phyloP scores from a whole-genome alignment of 2,888 invertebrate genomes.

The Embidobia sp. region DNA sequence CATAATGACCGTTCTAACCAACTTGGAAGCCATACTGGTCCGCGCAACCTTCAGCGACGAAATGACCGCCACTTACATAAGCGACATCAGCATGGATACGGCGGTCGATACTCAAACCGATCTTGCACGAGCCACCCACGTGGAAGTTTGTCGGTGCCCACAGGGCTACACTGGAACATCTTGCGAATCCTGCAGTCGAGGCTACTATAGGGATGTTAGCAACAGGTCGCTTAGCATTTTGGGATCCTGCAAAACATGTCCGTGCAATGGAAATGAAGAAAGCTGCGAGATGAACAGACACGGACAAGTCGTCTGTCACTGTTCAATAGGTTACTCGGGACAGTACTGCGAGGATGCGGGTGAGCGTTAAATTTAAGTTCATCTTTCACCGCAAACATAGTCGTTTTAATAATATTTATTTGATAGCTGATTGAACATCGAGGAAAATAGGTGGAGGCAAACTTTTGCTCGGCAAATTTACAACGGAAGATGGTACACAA shows the following conservation, averaged over 20 bases:
- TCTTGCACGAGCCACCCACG: constrained; percentile 86
- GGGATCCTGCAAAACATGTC: constrained; percentile 87
- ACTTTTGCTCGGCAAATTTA: no score
- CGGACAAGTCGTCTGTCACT: constrained; percentile 85
- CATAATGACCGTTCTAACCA: constrained; percentile 91
- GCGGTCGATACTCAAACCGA: constrained; percentile 86
- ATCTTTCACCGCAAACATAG: no score
- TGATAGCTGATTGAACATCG: no score
- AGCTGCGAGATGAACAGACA: constrained; percentile 84
- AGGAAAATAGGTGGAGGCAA: no score
- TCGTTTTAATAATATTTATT: no score
- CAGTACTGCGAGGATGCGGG: constrained; percentile 85
- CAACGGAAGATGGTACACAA: no score
- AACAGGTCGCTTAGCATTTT: constrained; percentile 82
- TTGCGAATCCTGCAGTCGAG: constrained; percentile 89
- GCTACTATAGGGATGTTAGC: constrained; percentile 87
- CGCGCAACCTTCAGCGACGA: constrained; percentile 88
- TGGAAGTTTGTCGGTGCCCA: constrained; percentile 95
- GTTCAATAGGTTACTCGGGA: constrained; percentile 87
- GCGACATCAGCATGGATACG: constrained; percentile 93
- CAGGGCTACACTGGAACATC: constrained; percentile 91
- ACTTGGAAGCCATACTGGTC: constrained; percentile 91
- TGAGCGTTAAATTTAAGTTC: constrained; percentile 71
- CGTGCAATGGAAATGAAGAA: constrained; percentile 89
- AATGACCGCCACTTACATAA: constrained; percentile 87